Conservation (phyloP, 2,888 invertebrate genomes). For the Alloscopus bannaensis region DNA sequence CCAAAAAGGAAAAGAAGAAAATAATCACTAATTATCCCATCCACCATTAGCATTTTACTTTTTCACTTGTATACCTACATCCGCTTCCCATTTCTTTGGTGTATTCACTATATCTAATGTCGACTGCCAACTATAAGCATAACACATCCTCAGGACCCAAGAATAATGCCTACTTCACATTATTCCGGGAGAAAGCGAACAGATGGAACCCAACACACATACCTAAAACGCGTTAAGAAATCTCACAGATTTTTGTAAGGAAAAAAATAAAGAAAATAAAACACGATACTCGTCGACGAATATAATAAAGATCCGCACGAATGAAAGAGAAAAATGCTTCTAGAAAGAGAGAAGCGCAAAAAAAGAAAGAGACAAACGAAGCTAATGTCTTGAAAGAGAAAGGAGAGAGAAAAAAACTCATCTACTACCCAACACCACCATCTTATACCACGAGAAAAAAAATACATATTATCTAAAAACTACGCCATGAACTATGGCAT, state of each 20-base stretch:
- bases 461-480: neutral
- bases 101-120: neutral
- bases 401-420: slow-evolving; percentile 49
- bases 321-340: slow-evolving; percentile 25
- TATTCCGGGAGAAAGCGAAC: slow-evolving; percentile 27
- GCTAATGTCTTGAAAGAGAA: slow-evolving; percentile 66
- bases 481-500: neutral
- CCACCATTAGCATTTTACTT: slow-evolving; percentile 57
- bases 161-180: slow-evolving; percentile 53
- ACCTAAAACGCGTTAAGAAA: slow-evolving; percentile 31
- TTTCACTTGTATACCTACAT: too few species aligned
- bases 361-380: slow-evolving; percentile 65
- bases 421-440: slow-evolving; percentile 57
- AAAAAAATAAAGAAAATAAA: slow-evolving; percentile 6
- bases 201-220: slow-evolving; percentile 44
- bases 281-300: slow-evolving; percentile 12
- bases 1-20: slow-evolving; percentile 45
- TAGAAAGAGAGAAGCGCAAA: slow-evolving; percentile 33
- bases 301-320: neutral
- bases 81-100: neutral
- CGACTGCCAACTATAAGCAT: slow-evolving; percentile 33
- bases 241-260: slow-evolving; percentile 9
- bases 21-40: slow-evolving; percentile 69
- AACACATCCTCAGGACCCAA: slow-evolving; percentile 23
- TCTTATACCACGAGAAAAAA: slow-evolving; percentile 4